Base-by-base conservation (phyloP, 2,113 vertebrate genomes). In the Phalacrocorax pelagicus region DNA sequence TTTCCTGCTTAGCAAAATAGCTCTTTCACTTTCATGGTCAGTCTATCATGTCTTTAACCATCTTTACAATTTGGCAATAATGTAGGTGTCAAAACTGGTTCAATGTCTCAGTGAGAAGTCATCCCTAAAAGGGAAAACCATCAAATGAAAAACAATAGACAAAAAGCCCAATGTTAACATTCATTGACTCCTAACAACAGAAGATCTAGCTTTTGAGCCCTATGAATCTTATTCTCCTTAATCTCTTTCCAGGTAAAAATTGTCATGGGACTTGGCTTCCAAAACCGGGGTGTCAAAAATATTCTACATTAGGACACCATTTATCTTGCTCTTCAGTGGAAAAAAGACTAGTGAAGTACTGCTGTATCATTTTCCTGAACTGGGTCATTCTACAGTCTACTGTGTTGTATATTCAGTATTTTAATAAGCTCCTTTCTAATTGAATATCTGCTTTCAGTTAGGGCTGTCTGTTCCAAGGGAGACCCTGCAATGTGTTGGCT, bases 131-230 rank as follows among this genome's bases (percentile, higher is more conserved):
- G 8, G 12, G 44, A 61, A 72, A 91, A 52, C 11, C 7, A 26
- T 66, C 12, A 49, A 80, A 83, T 55, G 30, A 66, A 77, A 65
- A 93, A 14, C 12, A 71, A 34, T 26, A 62, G 23, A 36, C 32
- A 57, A 75, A 52, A 54, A 40, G 0, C 0, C 2, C 17, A n/a
- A 2, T 24, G 1, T 9, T 47, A 54, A 26, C 14, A 49, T 78
- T 81, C 2, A 29, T 5, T 93, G 42, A 46, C 17, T 74, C 16
- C 6, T 15, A 81, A 49, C 27, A 91, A 52, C 7, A 24, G 23
- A 59, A 65, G 32, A 80, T 12, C 49, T 63, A 40, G 6, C 7
- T 85, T 85, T 71, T 67, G 30, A 67, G 30, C 11, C 47, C 14
- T 57, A 5, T 58, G 40, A 58, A 79, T 61, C 34, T 44, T 67